These are phyloP conservation scores for Neopipo cinnamomea DNA, from an alignment of 2,113 vertebrate species.

Conservation along the genomic window DNA sequence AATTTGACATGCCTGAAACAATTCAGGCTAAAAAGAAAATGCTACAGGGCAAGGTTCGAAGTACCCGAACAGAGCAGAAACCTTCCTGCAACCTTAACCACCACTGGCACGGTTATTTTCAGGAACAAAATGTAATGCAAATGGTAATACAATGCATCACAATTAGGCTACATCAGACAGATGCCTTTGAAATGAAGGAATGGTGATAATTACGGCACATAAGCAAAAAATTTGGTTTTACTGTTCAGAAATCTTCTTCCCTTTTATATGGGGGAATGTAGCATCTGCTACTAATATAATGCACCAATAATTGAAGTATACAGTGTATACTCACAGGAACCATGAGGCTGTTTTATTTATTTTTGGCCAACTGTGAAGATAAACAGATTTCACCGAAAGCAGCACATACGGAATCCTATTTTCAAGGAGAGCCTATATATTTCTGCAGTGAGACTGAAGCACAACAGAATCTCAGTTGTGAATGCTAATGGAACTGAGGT, in stretches of 20 bases:
- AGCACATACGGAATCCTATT: conserved; percentile 51
- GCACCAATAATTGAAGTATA: conserved; percentile 69
- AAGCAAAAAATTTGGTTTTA: conserved; percentile 55
- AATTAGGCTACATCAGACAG: neutral
- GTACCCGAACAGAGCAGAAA: neutral
- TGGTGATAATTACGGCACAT: conserved; percentile 23
- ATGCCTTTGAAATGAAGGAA: conserved; percentile 44
- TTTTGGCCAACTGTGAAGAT: conserved; percentile 70
- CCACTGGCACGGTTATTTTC: neutral
- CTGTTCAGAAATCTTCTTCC: conserved; percentile 64
- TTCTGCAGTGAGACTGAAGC: conserved; percentile 40
- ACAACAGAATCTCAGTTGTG: neutral
- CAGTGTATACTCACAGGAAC: conserved; percentile 44
- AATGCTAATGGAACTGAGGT: neutral
- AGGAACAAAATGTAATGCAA: conserved; percentile 2
- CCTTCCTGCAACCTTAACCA: neutral
- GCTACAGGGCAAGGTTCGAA: neutral
- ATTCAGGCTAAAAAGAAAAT: neutral
- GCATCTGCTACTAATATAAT: conserved; percentile 75
- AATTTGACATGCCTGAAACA: neutral
- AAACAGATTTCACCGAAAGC: conserved; percentile 73
- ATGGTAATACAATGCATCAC: neutral
- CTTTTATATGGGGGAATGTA: conserved; percentile 57
- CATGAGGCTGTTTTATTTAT: conserved; percentile 73
- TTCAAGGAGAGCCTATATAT: conserved; percentile 31